phyloP scores from a whole-genome alignment of 1,140 invertebrate genomes.

The Drosophila nannoptera region DNA sequence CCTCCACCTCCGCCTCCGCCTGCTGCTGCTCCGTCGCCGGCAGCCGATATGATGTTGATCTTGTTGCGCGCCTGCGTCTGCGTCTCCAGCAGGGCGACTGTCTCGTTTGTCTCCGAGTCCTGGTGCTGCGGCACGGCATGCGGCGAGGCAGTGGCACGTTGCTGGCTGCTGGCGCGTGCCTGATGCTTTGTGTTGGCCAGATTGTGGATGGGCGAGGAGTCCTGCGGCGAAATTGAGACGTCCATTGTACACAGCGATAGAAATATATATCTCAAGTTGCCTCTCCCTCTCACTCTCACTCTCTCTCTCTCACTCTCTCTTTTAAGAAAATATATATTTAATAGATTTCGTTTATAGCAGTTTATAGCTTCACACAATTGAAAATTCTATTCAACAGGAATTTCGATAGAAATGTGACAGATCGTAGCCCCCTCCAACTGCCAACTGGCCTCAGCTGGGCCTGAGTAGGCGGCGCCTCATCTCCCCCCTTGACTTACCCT shows the following conservation, averaged over 20 bases:
- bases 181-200: conserved; percentile 79
- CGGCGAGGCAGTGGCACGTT: conserved; percentile 54
- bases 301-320: neutral
- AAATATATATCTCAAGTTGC: neutral
- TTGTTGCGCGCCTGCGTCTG: conserved; percentile 72
- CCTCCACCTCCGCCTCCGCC: no score
- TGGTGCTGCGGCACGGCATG: conserved; percentile 54
- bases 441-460: no score
- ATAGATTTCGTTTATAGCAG: no score
- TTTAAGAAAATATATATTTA: no score
- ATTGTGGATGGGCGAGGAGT: conserved; percentile 79
- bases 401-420: no score
- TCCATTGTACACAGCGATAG: neutral
- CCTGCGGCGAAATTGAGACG: conserved; percentile 36
- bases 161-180: conserved; percentile 70
- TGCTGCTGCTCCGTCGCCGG: conserved; percentile 46
- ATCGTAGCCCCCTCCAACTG: no score
- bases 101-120: conserved; percentile 61
- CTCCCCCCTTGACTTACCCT: conserved; percentile 55
- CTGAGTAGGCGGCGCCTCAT: no score
- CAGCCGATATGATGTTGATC: conserved; percentile 70
- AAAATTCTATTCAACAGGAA: no score
- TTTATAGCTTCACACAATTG: no score
- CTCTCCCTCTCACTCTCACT: neutral
- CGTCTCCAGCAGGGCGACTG: conserved; percentile 74